Evolutionary conservation across 92 coral and sea anemone species (phyloP).

Genomic region (Zoanthus gigantus): DNA sequence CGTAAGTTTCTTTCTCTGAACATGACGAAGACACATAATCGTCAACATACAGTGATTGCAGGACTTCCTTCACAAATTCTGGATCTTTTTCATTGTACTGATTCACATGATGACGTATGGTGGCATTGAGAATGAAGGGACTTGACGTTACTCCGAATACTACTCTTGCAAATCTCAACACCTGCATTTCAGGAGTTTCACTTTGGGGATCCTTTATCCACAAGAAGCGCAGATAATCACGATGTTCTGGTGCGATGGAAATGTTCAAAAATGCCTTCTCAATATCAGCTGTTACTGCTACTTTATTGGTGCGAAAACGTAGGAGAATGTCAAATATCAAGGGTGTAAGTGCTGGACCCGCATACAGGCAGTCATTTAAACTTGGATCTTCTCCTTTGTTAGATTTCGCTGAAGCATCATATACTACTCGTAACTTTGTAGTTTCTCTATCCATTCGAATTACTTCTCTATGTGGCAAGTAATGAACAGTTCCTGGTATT

Average conservation of each 20-base stretch:
- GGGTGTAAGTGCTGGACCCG: constrained; percentile 54
- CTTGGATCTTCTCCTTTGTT: constrained; percentile 50
- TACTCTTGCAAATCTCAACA: constrained; percentile 49
- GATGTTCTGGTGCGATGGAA: constrained; percentile 51
- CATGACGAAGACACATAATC: constrained; percentile 44
- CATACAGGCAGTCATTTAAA: background rate
- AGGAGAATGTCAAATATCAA: constrained; percentile 4
- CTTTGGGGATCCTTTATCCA: constrained; percentile 52
- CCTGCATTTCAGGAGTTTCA: constrained; percentile 46
- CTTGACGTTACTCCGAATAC: constrained; percentile 52
- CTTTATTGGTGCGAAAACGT: constrained; percentile 33
- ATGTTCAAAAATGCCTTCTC: background rate
- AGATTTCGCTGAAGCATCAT: constrained; percentile 22
- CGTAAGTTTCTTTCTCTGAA: constrained; percentile 23
- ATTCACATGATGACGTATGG: constrained; percentile 40
- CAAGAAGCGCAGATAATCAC: constrained; percentile 51
- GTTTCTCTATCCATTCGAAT: background rate
- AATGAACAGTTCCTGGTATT: constrained; percentile 47
- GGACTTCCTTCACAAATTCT: constrained; percentile 46
- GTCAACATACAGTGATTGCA: constrained; percentile 52
- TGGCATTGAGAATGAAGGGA: constrained; percentile 37
- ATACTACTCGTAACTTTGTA: constrained; percentile 50
- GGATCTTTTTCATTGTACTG: constrained; percentile 38
- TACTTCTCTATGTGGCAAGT: constrained; percentile 69
- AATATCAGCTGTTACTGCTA: constrained; percentile 53